Percentiles rank a stretch among this genome's conserved stretches.
phyloP scores from a whole-genome alignment of 2,888 invertebrate genomes.

The Drosophila rubida region DNA sequence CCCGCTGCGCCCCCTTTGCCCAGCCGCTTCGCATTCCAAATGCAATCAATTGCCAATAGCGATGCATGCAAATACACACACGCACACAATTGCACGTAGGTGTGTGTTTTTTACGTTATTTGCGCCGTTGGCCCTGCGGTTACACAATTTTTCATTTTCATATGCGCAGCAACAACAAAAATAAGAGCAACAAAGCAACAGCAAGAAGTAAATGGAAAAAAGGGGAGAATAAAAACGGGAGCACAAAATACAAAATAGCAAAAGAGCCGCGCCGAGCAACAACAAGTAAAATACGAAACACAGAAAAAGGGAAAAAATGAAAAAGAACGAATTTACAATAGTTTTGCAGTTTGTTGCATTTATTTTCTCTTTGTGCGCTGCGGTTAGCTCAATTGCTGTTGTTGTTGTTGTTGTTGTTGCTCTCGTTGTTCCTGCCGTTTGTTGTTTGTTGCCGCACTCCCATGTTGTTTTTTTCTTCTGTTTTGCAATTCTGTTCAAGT shows the following conservation, averaged over 20 bases:
- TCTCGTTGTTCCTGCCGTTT: too few species aligned
- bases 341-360: slow-evolving; percentile 61
- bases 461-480: too few species aligned
- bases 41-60: slow-evolving; percentile 25
- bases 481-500: slow-evolving; percentile 31
- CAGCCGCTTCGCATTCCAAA: background rate
- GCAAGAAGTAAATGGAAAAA: slow-evolving; percentile 6
- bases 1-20: background rate
- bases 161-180: slow-evolving; percentile 40
- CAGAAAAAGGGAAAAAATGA: slow-evolving; percentile 42
- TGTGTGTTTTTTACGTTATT: slow-evolving; percentile 46
- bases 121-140: slow-evolving; percentile 65
- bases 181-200: slow-evolving; percentile 17
- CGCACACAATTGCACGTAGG: background rate
- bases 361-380: slow-evolving; percentile 45
- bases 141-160: slow-evolving; percentile 73
- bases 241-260: slow-evolving; percentile 28
- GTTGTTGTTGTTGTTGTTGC: slow-evolving; percentile 11
- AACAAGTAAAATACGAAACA: slow-evolving; percentile 6
- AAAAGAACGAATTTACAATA: slow-evolving; percentile 66
- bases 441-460: too few species aligned
- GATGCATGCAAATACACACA: slow-evolving; percentile 9
- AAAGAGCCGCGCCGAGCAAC: background rate
- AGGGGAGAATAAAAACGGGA: slow-evolving; percentile 12
- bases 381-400: slow-evolving; percentile 17